Percentiles rank a stretch among this genome's conserved stretches.
phyloP scores from a whole-genome alignment of 2,888 invertebrate genomes.

The Pyrgus malvae region DNA sequence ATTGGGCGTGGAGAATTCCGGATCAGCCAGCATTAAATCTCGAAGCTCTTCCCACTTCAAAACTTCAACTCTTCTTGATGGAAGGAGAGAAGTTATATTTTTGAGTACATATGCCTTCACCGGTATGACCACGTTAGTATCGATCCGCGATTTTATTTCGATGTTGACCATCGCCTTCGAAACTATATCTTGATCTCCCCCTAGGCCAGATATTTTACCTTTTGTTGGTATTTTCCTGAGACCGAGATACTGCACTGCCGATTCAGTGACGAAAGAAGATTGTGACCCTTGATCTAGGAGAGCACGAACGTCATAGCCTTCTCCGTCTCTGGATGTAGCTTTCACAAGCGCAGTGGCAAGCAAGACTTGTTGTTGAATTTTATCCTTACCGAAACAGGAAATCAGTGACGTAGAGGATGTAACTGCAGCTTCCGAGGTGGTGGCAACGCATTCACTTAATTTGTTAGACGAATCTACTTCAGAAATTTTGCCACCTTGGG shows the following conservation, averaged over 20 bases:
- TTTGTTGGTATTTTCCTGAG: constrained; percentile 21
- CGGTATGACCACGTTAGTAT: neutral
- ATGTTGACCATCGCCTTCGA: neutral
- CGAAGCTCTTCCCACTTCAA: neutral
- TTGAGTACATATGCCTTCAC: constrained; percentile 4
- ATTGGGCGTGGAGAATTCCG: constrained; percentile 28
- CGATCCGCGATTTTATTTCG: neutral
- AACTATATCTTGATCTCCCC: neutral
- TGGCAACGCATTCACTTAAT: neutral
- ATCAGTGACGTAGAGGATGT: neutral
- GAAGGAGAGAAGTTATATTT: constrained; percentile 7
- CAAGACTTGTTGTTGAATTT: constrained; percentile 4
- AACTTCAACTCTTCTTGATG: neutral
- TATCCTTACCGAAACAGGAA: neutral
- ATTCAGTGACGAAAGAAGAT: constrained; percentile 36
- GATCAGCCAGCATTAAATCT: constrained; percentile 26
- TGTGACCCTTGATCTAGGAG: constrained; percentile 39
- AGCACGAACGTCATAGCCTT: constrained; percentile 24
- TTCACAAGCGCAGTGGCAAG: constrained; percentile 34
- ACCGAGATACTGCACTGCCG: constrained; percentile 28
- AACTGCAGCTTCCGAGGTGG: neutral
- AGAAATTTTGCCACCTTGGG: neutral
- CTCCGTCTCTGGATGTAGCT: constrained; percentile 27
- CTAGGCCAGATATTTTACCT: constrained; percentile 11
- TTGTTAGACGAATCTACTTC: neutral